Percentiles rank a stretch among this genome's conserved stretches.
Conservation (phyloP, 2,888 invertebrate genomes). For the Dexiosoma caninum region DNA sequence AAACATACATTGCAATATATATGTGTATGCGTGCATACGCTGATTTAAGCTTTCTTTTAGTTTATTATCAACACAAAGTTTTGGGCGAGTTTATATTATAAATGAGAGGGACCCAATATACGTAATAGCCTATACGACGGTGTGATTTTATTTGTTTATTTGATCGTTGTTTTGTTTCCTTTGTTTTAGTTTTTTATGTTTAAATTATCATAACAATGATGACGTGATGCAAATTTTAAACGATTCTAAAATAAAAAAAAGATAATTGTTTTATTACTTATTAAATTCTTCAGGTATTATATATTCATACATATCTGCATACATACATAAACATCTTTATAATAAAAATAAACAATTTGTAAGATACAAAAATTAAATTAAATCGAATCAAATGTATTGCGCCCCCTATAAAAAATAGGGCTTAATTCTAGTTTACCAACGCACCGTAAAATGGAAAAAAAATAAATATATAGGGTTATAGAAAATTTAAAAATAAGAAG, state of each 20-base stretch:
- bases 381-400: too few relatives aligned
- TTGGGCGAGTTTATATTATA: slow-evolving; percentile 32
- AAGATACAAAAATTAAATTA: too few relatives aligned
- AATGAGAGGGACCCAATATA: slow-evolving; percentile 26
- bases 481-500: too few relatives aligned
- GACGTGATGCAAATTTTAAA: slow-evolving; percentile 52
- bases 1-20: neutral
- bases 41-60: slow-evolving; percentile 14
- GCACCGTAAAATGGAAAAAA: too few relatives aligned
- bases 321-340: too few relatives aligned
- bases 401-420: too few relatives aligned
- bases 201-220: slow-evolving; percentile 19
- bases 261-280: neutral
- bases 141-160: slow-evolving; percentile 30
- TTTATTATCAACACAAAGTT: slow-evolving; percentile 47
- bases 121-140: slow-evolving; percentile 19
- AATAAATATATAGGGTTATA: too few relatives aligned
- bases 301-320: too few relatives aligned
- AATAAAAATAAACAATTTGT: too few relatives aligned
- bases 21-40: neutral
- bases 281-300: too few relatives aligned
- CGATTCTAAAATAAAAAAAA: slow-evolving; percentile 50
- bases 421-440: too few relatives aligned
- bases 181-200: neutral
- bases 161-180: slow-evolving; percentile 46